phyloP scores from a whole-genome alignment of 2,113 vertebrate species.

The Strigops habroptila region DNA sequence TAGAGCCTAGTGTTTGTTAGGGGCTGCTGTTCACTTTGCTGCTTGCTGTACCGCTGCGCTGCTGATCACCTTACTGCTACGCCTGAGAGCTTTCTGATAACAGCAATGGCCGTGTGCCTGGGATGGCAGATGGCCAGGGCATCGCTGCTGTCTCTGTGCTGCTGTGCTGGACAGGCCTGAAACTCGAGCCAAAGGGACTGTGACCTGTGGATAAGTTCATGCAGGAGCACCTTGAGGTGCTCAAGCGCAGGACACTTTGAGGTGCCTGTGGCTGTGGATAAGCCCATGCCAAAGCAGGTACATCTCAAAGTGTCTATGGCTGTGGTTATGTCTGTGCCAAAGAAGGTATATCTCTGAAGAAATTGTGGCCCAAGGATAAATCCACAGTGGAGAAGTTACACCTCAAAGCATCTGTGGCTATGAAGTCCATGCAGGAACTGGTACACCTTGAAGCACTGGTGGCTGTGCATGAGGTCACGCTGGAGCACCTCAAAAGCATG shows the following conservation, averaged over 20 bases:
- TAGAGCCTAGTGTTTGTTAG: background rate
- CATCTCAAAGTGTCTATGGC: background rate
- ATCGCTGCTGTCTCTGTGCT: background rate
- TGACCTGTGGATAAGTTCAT: background rate
- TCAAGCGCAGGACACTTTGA: background rate
- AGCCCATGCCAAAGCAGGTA: background rate
- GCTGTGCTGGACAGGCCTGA: background rate
- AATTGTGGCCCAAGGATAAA: background rate
- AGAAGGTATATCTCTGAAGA: background rate
- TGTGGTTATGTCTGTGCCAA: background rate
- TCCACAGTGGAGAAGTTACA: background rate
- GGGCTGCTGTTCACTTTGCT: background rate
- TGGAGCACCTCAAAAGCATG: background rate
- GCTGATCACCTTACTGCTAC: background rate
- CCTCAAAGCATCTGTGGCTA: background rate
- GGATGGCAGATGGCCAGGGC: background rate
- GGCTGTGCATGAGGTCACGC: background rate
- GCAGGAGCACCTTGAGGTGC: no score
- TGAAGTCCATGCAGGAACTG: background rate
- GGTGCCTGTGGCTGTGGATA: background rate
- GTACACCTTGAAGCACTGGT: background rate
- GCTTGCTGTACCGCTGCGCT: background rate
- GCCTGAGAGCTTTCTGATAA: background rate
- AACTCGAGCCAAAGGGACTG: background rate
- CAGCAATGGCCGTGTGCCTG: background rate